A percentile compares a stretch with the other conserved stretches of the same genome.
phyloP scores from a whole-genome alignment of 1,140 invertebrate species.

The Caenorhabditis inopinata region DNA sequence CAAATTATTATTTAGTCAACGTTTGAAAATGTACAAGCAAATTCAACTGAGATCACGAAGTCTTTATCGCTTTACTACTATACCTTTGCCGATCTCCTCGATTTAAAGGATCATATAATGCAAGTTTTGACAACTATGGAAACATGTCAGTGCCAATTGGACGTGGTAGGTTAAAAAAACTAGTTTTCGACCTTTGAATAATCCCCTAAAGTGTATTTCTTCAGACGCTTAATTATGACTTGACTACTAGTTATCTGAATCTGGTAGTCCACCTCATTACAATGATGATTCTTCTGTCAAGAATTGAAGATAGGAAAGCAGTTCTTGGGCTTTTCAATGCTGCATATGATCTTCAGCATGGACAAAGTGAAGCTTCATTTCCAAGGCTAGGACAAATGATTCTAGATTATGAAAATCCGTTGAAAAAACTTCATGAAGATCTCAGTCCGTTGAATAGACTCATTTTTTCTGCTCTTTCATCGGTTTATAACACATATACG shows the following conservation, averaged over 20 bases:
- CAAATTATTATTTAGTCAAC: conserved; percentile 66
- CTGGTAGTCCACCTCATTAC: conserved; percentile 88
- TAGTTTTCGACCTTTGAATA: background rate
- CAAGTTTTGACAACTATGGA: conserved; percentile 96
- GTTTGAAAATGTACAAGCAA: conserved; percentile 78
- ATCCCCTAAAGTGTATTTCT: conserved; percentile 47
- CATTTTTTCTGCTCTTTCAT: conserved; percentile 75
- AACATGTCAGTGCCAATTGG: conserved; percentile 87
- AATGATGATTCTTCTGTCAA: conserved; percentile 87
- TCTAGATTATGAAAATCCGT: conserved; percentile 90
- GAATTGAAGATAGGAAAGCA: conserved; percentile 94
- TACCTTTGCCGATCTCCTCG: conserved; percentile 97
- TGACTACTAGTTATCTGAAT: conserved; percentile 92
- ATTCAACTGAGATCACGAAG: conserved; percentile 91
- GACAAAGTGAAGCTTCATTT: conserved; percentile 81
- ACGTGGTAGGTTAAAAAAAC: conserved; percentile 76
- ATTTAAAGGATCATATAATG: conserved; percentile 96
- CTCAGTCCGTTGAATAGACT: conserved; percentile 88
- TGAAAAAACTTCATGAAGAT: conserved; percentile 94
- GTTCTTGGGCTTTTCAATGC: conserved; percentile 92
- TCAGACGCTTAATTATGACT: conserved; percentile 86
- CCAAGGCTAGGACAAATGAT: conserved; percentile 93
- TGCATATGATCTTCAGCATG: conserved; percentile 92
- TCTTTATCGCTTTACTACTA: conserved; percentile 95
- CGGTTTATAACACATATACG: conserved; percentile 82